Percentiles rank a stretch among this genome's conserved stretches.
Conservation (phyloP, 2,797 vertebrate genomes). For the Carcharodon carcharias region DNA sequence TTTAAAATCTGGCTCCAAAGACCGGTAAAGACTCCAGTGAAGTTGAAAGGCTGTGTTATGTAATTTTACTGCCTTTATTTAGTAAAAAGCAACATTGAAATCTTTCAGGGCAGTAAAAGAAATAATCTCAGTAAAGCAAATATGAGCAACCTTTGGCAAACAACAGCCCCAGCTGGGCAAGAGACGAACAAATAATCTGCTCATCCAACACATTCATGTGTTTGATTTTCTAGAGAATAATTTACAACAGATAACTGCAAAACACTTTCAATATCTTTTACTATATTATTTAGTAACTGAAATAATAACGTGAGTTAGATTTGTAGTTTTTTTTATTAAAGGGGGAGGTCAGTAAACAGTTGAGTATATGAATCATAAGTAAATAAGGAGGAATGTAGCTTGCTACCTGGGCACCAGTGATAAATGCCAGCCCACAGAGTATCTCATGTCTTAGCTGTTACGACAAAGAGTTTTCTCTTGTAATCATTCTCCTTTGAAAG, state of each 20-base stretch:
- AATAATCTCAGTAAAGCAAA: background rate
- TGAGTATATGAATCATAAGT: background rate
- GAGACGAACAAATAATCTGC: background rate
- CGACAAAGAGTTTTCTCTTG: background rate
- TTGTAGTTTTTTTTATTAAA: background rate
- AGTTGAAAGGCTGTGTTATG: background rate
- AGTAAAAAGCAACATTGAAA: background rate
- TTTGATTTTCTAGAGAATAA: background rate
- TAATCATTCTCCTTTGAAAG: background rate
- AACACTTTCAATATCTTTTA: background rate
- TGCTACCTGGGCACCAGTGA: background rate
- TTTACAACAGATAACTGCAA: background rate
- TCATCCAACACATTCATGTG: background rate
- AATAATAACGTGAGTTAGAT: background rate
- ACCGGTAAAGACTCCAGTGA: background rate
- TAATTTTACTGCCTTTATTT: background rate
- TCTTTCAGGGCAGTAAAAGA: background rate
- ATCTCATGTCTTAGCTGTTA: background rate
- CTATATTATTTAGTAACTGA: background rate
- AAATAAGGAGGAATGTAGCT: background rate
- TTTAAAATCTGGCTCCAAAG: background rate
- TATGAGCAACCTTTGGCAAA: background rate
- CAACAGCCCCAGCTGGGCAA: background rate
- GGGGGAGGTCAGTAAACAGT: background rate
- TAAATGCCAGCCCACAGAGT: background rate